Percentiles rank a stretch among this genome's conserved stretches.
These are phyloP conservation scores for Acrossocheilus fasciatus DNA, from an alignment of 2,797 vertebrate genomes.

Conservation along the genomic window DNA sequence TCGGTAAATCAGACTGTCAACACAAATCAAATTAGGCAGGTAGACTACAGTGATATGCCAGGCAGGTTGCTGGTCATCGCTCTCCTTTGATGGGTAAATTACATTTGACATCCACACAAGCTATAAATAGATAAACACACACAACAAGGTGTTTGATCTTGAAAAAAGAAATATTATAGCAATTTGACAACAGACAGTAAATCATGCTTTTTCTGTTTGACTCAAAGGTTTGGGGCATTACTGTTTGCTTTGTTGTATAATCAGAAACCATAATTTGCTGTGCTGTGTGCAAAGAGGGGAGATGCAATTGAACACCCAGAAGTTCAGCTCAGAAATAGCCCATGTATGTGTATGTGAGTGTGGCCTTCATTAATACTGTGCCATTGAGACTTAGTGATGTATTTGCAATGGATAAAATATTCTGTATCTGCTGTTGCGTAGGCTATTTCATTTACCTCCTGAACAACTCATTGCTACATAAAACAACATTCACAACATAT, in stretches of 20 bases:
- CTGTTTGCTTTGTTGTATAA: background rate
- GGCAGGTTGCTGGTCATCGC: constrained; percentile 56
- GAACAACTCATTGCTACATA: background rate
- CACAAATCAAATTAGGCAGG: constrained; percentile 65
- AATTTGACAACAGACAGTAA: background rate
- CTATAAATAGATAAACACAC: constrained; percentile 65
- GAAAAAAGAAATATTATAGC: constrained; percentile 4
- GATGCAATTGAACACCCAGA: background rate
- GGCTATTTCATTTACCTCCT: background rate
- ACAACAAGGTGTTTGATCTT: constrained; percentile 18
- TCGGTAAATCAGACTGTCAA: constrained; percentile 63
- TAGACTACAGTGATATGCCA: constrained; percentile 53
- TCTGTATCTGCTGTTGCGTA: background rate
- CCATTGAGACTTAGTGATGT: background rate
- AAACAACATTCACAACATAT: background rate
- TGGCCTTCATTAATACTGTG: background rate
- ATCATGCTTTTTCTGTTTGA: constrained; percentile 8
- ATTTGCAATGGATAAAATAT: background rate
- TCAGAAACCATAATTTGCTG: background rate
- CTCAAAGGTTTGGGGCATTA: background rate
- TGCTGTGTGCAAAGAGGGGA: background rate
- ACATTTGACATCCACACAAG: constrained; percentile 61
- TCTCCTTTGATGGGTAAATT: constrained; percentile 64
- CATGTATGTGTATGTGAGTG: background rate
- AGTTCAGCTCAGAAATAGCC: background rate